Evolutionary conservation across 2,797 vertebrate species (phyloP).

Genomic region (Acomys russatus): DNA sequence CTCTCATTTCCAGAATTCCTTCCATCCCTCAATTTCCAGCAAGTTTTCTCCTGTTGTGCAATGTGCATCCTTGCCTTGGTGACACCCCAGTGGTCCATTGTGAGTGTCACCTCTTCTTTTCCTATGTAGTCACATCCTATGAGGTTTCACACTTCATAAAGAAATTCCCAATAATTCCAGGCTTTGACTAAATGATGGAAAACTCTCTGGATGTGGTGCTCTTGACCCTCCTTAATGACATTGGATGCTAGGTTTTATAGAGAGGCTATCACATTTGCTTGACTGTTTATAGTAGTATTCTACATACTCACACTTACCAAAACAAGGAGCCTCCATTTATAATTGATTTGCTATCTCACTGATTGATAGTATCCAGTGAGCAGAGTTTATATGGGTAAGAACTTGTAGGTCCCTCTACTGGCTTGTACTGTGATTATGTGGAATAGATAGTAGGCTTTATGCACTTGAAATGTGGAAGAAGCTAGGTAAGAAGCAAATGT

Average conservation of each 20-base stretch:
- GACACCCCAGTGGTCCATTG: too few species aligned
- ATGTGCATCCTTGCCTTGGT: neutral
- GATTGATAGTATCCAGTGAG: neutral
- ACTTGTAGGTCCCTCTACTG: neutral
- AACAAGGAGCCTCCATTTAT: accelerated
- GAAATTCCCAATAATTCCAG: neutral
- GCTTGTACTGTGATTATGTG: neutral
- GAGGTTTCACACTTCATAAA: neutral
- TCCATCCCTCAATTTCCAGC: neutral
- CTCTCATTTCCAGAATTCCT: neutral
- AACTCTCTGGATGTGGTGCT: too few species aligned
- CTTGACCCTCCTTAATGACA: neutral
- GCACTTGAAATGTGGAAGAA: neutral
- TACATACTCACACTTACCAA: neutral
- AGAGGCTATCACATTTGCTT: neutral
- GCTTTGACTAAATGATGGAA: neutral
- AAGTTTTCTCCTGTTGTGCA: neutral
- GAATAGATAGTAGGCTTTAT: neutral
- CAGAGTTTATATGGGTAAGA: neutral
- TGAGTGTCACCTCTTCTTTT: neutral
- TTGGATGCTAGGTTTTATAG: accelerated
- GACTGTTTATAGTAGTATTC: too few species aligned
- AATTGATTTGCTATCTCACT: neutral
- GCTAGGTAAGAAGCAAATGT: neutral
- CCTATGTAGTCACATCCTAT: accelerated